Evolutionary conservation across 2,797 vertebrate species (phyloP).

Genomic region (Rhinatrema bivittatum): DNA sequence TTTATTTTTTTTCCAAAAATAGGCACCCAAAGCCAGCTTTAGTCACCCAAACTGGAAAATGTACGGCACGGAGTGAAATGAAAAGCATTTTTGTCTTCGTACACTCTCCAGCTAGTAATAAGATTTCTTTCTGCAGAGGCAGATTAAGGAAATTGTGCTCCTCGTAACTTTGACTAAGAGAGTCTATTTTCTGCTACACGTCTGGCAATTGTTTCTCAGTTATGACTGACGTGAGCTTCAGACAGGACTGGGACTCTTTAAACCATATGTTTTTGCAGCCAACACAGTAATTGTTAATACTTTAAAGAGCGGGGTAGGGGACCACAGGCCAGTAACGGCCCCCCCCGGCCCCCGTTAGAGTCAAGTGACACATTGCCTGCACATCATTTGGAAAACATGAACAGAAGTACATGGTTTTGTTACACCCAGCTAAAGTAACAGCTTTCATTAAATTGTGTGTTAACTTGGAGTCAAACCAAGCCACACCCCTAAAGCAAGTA

Average conservation of each 20-base stretch:
- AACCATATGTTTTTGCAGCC: slow-evolving; percentile 35
- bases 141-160: slow-evolving; percentile 59
- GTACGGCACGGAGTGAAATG: slow-evolving; percentile 68
- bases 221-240: slow-evolving; percentile 45
- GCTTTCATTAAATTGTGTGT: slow-evolving; percentile 52
- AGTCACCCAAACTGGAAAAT: slow-evolving; percentile 76
- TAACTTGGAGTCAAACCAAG: slow-evolving; percentile 59
- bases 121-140: slow-evolving; percentile 60
- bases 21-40: slow-evolving; percentile 66
- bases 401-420: slow-evolving; percentile 78
- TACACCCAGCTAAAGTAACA: slow-evolving; percentile 86
- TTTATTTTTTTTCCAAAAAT: slow-evolving; percentile 61
- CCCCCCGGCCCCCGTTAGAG: slow-evolving; percentile 45
- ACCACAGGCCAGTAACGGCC: slow-evolving; percentile 43
- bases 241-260: slow-evolving; percentile 42
- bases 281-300: slow-evolving; percentile 42
- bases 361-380: slow-evolving; percentile 79
- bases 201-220: slow-evolving; percentile 62
- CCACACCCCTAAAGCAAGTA: slow-evolving; percentile 68
- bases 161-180: slow-evolving; percentile 56
- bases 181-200: slow-evolving; percentile 27
- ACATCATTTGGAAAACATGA: slow-evolving; percentile 88
- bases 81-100: slow-evolving; percentile 79
- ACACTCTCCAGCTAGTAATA: slow-evolving; percentile 59
- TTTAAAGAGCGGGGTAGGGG: slow-evolving; percentile 41